Evolutionary conservation across 2,113 vertebrate genomes (phyloP).

Genomic region (Ageneiosus marmoratus): DNA sequence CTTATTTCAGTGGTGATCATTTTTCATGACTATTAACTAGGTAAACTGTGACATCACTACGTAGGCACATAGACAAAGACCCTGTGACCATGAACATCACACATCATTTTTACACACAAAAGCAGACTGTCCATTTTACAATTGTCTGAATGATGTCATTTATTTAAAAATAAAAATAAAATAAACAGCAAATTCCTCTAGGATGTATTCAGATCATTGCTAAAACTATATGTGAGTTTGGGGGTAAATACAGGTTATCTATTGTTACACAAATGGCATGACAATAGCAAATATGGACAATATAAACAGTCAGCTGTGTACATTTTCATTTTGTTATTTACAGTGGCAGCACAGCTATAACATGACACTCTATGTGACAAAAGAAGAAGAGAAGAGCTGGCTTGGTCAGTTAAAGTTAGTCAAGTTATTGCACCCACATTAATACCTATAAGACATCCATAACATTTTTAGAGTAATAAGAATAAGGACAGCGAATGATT

Average conservation of each 20-base stretch:
- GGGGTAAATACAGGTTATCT: neutral
- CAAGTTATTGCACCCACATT: slow-evolving; percentile 33
- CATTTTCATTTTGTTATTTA: neutral
- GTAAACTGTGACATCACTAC: slow-evolving; percentile 30
- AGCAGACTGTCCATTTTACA: neutral
- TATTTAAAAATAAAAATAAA: neutral
- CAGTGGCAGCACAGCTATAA: slow-evolving; percentile 6
- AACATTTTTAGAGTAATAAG: neutral
- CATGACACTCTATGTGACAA: neutral
- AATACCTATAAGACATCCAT: slow-evolving; percentile 16
- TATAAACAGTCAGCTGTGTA: neutral
- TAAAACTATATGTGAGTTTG: neutral
- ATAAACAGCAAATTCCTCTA: too few species aligned
- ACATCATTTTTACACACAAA: neutral
- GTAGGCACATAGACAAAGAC: slow-evolving; percentile 23
- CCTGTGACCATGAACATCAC: slow-evolving; percentile 28
- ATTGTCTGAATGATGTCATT: neutral
- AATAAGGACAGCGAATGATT: slow-evolving; percentile 12
- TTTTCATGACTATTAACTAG: slow-evolving; percentile 24
- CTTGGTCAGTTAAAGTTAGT: slow-evolving; percentile 19
- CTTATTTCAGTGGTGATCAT: slow-evolving; percentile 11
- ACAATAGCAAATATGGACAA: neutral
- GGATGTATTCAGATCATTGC: neutral
- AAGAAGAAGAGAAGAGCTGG: neutral
- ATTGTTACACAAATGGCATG: neutral